phyloP scores from a whole-genome alignment of 1,140 invertebrate genomes.

The Drosophila kurseongensis region DNA sequence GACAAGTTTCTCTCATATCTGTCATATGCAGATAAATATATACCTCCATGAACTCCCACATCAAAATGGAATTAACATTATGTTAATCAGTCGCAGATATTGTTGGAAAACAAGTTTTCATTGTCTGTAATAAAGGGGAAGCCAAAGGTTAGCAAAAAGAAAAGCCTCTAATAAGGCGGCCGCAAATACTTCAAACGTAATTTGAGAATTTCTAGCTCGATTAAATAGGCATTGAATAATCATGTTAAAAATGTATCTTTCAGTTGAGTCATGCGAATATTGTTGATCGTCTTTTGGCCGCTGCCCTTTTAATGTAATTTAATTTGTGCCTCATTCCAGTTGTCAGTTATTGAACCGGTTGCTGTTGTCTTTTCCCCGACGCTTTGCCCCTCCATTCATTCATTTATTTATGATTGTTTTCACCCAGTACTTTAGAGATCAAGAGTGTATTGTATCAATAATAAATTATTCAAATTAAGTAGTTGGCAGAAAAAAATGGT shows the following conservation, averaged over 20 bases:
- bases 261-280: conserved; percentile 43
- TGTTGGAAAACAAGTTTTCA: conserved; percentile 62
- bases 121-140: conserved; percentile 26
- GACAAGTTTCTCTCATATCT: conserved; percentile 37
- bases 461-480: background rate
- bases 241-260: conserved; percentile 23
- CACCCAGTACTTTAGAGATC: conserved; percentile 3
- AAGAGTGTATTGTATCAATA: conserved; percentile 4
- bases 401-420: conserved; percentile 30
- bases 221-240: conserved; percentile 38
- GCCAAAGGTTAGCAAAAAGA: conserved; percentile 51
- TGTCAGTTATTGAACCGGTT: conserved; percentile 75
- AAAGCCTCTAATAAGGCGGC: conserved; percentile 54
- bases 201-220: conserved; percentile 29
- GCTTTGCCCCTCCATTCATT: conserved; percentile 2
- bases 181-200: conserved; percentile 48
- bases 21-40: conserved; percentile 25
- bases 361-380: conserved; percentile 37
- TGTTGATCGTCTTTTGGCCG: conserved; percentile 52
- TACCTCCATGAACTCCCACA: conserved; percentile 16
- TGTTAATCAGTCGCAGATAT: conserved; percentile 33
- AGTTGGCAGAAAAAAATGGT: background rate
- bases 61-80: conserved; percentile 30
- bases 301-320: conserved; percentile 76
- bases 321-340: conserved; percentile 59